Evolutionary conservation across 2,888 invertebrate genomes (phyloP).

Genomic region (Ellobium chinense): DNA sequence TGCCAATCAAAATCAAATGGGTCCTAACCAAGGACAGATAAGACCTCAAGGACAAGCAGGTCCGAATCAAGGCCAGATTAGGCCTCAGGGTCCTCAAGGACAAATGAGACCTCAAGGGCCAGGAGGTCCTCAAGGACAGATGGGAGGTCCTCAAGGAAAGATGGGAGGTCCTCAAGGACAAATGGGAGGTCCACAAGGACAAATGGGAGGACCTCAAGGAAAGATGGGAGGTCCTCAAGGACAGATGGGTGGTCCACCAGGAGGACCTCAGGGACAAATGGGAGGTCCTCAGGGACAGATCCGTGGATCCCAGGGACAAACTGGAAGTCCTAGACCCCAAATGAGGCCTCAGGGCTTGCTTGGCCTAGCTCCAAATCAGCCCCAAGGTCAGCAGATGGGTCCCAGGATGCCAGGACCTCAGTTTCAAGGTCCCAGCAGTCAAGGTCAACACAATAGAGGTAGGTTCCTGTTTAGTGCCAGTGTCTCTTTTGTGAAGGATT

Average conservation of each 20-base stretch:
- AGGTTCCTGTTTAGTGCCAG: no score
- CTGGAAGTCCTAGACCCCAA: background rate
- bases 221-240: conserved; percentile 16
- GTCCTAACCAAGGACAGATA: background rate
- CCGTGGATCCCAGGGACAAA: background rate
- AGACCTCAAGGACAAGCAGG: background rate
- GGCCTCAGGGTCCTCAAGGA: conserved; percentile 19
- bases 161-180: conserved; percentile 17
- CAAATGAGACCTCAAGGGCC: conserved; percentile 20
- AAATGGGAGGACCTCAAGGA: conserved; percentile 5
- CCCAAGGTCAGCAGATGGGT: background rate
- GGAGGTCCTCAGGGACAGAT: conserved; percentile 7
- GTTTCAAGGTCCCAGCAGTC: background rate
- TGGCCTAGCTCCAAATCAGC: background rate
- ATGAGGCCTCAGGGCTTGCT: background rate
- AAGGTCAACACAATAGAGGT: conserved; percentile 3
- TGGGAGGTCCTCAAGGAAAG: conserved; percentile 8
- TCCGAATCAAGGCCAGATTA: background rate
- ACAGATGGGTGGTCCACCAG: conserved; percentile 13
- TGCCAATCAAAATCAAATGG: background rate
- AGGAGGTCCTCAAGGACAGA: conserved; percentile 3
- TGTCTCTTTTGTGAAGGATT: no score
- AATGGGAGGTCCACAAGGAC: conserved; percentile 12
- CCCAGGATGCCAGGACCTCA: conserved; percentile 1
- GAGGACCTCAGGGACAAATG: conserved; percentile 19